Conservation (phyloP, 2,888 invertebrate genomes). For the Eurytoma adleriae region DNA sequence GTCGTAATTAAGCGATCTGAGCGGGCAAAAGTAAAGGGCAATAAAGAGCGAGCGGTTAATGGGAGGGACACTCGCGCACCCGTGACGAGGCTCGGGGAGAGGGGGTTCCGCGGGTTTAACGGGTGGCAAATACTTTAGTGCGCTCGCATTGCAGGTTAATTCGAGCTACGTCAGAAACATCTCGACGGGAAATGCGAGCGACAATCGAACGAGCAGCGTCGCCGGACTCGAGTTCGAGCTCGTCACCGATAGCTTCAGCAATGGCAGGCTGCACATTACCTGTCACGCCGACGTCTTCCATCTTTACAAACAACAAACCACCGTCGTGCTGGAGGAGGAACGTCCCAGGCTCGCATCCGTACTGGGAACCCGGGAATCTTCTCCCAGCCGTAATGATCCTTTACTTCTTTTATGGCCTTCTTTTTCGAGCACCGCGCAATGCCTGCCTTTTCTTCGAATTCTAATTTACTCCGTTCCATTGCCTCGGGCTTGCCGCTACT, state of each 20-base stretch:
- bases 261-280: slow-evolving; percentile 81
- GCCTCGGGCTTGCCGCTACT: not conserved
- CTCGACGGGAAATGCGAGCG: slow-evolving; percentile 57
- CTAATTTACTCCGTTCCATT: not conserved
- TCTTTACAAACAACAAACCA: slow-evolving; percentile 81
- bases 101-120: too few species aligned
- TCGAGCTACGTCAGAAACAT: slow-evolving; percentile 67
- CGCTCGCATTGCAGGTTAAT: slow-evolving; percentile 68
- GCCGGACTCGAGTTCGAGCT: slow-evolving; percentile 83
- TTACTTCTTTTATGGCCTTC: not conserved
- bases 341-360: slow-evolving; percentile 86
- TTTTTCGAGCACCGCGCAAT: too few species aligned
- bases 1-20: too few species aligned
- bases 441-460: not conserved
- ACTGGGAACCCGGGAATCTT: slow-evolving; percentile 83
- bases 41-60: too few species aligned
- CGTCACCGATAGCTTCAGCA: slow-evolving; percentile 81
- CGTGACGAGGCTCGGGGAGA: too few species aligned
- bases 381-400: slow-evolving; percentile 67
- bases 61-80: too few species aligned
- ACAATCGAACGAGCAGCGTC: slow-evolving; percentile 67
- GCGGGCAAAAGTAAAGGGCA: too few species aligned
- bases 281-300: slow-evolving; percentile 84
- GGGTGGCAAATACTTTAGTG: too few species aligned
- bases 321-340: slow-evolving; percentile 84